Evolutionary conservation across 2,797 vertebrate species (phyloP).

Genomic region (Poecilia gillii): DNA sequence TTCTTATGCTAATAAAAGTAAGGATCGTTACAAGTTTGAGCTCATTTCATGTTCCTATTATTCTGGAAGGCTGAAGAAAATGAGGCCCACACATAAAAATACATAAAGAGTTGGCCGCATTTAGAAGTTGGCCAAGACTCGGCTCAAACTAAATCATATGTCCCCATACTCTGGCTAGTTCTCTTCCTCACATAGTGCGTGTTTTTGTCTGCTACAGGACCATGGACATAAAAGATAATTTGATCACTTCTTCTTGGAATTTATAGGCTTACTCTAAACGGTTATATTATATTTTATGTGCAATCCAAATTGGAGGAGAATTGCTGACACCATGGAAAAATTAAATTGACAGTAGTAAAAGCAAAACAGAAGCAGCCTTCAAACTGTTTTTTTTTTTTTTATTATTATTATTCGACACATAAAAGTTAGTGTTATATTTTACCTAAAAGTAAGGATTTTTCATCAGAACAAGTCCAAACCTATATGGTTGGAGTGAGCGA

Average conservation of each 20-base stretch:
- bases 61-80: conserved; percentile 22
- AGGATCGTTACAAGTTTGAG: conserved; percentile 9
- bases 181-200: conserved; percentile 15
- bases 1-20: conserved; percentile 28
- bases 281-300: conserved; percentile 7
- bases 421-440: neutral
- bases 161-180: conserved; percentile 12
- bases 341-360: neutral
- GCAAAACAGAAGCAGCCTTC: neutral
- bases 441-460: neutral
- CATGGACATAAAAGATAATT: conserved; percentile 41
- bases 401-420: conserved; percentile 7
- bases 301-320: neutral
- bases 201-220: conserved; percentile 26
- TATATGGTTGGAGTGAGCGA: neutral
- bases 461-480: neutral
- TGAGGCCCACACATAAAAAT: conserved; percentile 32
- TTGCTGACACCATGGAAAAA: neutral
- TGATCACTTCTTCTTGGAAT: conserved; percentile 15
- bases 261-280: conserved; percentile 13
- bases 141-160: conserved; percentile 30
- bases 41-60: conserved; percentile 22
- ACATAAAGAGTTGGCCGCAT: conserved; percentile 22
- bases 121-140: conserved; percentile 33
- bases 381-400: neutral